Evolutionary conservation across 2,888 invertebrate species (phyloP), one percentile per base, ranked within the genome.

Genomic region (Eremobia ochroleuca): DNA sequence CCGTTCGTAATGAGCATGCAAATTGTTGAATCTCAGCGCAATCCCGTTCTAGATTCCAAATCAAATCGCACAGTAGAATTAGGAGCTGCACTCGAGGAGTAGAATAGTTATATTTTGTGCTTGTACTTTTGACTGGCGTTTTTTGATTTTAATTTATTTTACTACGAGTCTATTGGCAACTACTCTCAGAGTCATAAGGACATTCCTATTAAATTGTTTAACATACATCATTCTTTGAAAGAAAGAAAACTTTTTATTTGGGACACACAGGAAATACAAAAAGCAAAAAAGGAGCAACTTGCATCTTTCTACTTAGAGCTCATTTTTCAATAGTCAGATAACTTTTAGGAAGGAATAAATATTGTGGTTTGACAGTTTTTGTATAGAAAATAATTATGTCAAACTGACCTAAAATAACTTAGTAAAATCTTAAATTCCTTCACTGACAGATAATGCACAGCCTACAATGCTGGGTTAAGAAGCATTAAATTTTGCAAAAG

Each of bases 1-100:
- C 82, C 58, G 64, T 64, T 58, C 13, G 70, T 85, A 83, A 83
- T 81, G 77, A 85, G 77, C 72, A 71, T 85, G 70, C 81, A 85
- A 73, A 81, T 73, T 76, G 82, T 59, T 37, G 72, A 72, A 83
- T 85, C 76, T 76, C 65, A 13, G 52, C n/a, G 58, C 80, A 81
- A 81, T 81, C 67, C 70, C 28, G 85, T 64, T 75, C 71, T 64
- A 59, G 52, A 81, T 81, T 76, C 73, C 43, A 59, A 76, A 67
- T 85, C 67, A 34, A 58, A 40, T 77, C 49, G 37, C 43, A 31
- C 58, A 34, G 58, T 49, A 37, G 40, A 55, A 67, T 62, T 76
- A 75, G 66, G n/a, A 62, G 28, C 18, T 46, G 70, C 61, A 46
- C 37, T 13, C 21, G 59, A 49, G 4, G 13, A n/a, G 34, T 49